These are phyloP conservation scores for Simalia tracyae DNA, from an alignment of 2,797 vertebrate species.

Conservation along the genomic window DNA sequence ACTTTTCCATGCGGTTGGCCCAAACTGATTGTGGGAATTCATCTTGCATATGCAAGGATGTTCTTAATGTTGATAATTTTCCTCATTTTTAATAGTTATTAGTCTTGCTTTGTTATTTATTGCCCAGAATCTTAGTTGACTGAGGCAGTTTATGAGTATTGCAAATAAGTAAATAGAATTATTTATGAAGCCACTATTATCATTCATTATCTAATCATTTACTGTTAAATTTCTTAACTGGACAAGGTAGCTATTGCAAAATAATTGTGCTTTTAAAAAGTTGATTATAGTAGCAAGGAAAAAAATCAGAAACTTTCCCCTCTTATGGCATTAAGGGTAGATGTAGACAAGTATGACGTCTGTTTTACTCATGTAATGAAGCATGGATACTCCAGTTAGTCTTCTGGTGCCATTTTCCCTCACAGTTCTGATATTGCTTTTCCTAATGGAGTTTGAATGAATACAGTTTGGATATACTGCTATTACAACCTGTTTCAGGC, in stretches of 20 bases:
- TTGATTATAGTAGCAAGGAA: not conserved
- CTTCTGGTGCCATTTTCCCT: not conserved
- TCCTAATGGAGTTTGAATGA: not conserved
- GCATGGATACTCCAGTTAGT: not conserved
- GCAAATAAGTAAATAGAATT: not conserved
- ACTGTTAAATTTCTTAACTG: slow-evolving; percentile 11
- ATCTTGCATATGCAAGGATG: not conserved
- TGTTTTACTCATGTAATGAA: not conserved
- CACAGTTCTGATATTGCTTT: not conserved
- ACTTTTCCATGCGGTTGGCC: not conserved
- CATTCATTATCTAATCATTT: not conserved
- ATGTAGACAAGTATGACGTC: not conserved
- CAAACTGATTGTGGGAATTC: not conserved
- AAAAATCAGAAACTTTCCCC: not conserved
- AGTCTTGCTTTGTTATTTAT: not conserved
- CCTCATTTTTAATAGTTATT: not conserved
- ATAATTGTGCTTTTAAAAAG: slow-evolving; percentile 30
- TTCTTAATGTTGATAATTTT: not conserved
- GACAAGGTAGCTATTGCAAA: slow-evolving; percentile 30
- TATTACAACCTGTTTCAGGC: not conserved
- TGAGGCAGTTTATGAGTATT: not conserved
- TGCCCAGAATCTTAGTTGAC: not conserved
- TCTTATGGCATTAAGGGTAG: not conserved
- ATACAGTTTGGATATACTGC: not conserved
- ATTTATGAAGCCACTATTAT: not conserved